Conservation (phyloP, 2,113 vertebrate genomes). For the Pycnonotus jocosus region DNA sequence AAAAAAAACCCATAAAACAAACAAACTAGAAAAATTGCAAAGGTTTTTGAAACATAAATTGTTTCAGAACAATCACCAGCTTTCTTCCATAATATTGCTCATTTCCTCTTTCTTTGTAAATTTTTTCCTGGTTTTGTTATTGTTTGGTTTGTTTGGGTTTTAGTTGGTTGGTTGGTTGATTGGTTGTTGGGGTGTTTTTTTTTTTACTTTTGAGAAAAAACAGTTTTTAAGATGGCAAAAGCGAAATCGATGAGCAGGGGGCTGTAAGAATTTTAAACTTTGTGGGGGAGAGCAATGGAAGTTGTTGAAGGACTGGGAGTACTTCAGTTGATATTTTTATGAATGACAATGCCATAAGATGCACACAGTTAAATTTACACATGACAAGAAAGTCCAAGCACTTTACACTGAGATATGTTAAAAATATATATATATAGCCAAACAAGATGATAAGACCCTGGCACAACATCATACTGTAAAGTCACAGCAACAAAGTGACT, state of each 20-base stretch:
- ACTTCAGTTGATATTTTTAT: background rate
- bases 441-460: background rate
- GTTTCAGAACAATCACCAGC: no score
- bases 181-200: background rate
- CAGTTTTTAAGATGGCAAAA: background rate
- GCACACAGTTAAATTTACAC: background rate
- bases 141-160: background rate
- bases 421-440: no score
- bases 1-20: background rate
- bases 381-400: background rate
- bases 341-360: background rate
- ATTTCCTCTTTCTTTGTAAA: background rate
- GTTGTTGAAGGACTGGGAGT: background rate
- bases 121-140: background rate
- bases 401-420: background rate
- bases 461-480: background rate
- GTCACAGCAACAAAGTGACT: background rate
- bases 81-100: background rate
- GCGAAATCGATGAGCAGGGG: background rate
- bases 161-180: no score
- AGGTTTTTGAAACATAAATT: background rate
- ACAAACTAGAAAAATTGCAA: background rate
- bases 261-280: background rate
- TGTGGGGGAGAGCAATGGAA: background rate
- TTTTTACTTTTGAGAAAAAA: background rate